A percentile compares a stretch with the other conserved stretches of the same genome.
These are phyloP conservation scores for Monodelphis domestica DNA, from an alignment of 2,797 vertebrate species.

Conservation along the genomic window DNA sequence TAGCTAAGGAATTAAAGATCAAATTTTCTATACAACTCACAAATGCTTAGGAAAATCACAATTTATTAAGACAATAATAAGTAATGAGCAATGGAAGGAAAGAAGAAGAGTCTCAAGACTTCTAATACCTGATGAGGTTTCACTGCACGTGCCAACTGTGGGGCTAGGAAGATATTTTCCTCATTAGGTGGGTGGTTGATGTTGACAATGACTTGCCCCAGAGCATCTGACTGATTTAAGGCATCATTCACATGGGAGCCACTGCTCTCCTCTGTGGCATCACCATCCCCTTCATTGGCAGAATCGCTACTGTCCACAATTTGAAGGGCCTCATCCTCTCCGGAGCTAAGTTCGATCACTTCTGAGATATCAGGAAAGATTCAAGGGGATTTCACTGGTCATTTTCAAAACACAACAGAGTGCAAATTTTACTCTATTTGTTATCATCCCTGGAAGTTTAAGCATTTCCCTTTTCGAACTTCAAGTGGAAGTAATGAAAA, in stretches of 20 bases:
- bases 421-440: not conserved
- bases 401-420: not conserved
- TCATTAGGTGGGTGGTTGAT: slow-evolving; percentile 98
- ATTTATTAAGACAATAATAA: not conserved
- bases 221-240: slow-evolving; percentile 93
- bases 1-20: not conserved
- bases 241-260: slow-evolving; percentile 96
- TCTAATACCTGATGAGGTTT: slow-evolving; percentile 96
- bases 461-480: slow-evolving; percentile 34
- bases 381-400: not conserved
- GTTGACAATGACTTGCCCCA: slow-evolving; percentile 95
- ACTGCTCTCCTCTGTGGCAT: slow-evolving; percentile 92
- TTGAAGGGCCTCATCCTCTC: slow-evolving; percentile 94
- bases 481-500: slow-evolving; percentile 12
- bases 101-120: not conserved
- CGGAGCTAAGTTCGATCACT: slow-evolving; percentile 98
- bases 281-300: slow-evolving; percentile 90
- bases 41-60: not conserved
- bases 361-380: slow-evolving; percentile 84
- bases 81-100: not conserved
- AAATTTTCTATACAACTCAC: not conserved
- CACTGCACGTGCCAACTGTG: slow-evolving; percentile 94
- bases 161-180: slow-evolving; percentile 94
- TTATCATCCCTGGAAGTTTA: slow-evolving; percentile 30
- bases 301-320: slow-evolving; percentile 94